Evolutionary conservation across 2,797 vertebrate species (phyloP).

Genomic region (Danio aesculapii): DNA sequence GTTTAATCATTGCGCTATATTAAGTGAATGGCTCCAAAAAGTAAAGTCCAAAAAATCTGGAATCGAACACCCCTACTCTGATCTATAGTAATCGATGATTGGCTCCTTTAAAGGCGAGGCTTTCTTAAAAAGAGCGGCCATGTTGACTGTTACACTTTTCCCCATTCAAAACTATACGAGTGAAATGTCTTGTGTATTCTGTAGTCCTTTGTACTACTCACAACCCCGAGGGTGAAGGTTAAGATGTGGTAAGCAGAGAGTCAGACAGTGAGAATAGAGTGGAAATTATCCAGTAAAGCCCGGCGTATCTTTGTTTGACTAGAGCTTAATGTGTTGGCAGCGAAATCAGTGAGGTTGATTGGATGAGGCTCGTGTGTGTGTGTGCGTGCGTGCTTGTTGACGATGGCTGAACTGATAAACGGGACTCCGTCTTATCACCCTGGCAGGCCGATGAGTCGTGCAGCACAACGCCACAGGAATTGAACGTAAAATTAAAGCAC

Average conservation of each 20-base stretch:
- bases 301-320: slow-evolving; percentile 26
- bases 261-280: slow-evolving; percentile 24
- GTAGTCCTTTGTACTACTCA: background rate
- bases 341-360: slow-evolving; percentile 35
- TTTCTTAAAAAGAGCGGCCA: no score
- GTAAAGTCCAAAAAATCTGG: no score
- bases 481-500: slow-evolving; percentile 47
- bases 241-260: slow-evolving; percentile 17
- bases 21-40: no score
- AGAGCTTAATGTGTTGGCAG: slow-evolving; percentile 34
- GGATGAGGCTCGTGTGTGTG: slow-evolving; percentile 14
- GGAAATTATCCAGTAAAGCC: slow-evolving; percentile 41
- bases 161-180: no score
- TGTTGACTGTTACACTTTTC: no score
- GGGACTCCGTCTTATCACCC: slow-evolving; percentile 24
- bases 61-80: no score
- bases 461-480: background rate
- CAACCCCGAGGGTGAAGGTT: slow-evolving; percentile 4
- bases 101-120: no score
- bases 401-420: slow-evolving; percentile 34
- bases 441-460: slow-evolving; percentile 13
- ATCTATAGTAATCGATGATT: no score
- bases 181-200: no score
- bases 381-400: background rate
- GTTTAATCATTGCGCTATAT: no score